Base-by-base conservation (phyloP, 1,140 invertebrate species). In the Ericerus pela region DNA sequence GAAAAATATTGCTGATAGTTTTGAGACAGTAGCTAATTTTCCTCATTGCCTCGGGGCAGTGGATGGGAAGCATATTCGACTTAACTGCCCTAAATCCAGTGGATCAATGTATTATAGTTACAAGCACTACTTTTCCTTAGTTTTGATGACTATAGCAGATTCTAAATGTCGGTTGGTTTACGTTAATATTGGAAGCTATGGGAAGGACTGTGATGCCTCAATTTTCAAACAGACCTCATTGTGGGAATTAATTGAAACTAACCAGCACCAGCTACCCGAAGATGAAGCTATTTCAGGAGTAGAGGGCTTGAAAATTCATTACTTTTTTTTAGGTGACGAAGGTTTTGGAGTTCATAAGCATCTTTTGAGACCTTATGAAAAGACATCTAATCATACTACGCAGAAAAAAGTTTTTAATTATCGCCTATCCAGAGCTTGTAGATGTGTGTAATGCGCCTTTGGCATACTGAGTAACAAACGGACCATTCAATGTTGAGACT, bases 131-230 rank as follows among this genome's bases (percentile, higher is more conserved):
- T 71, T 64, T 47, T 69, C 66, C 53, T 63, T 73, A 20, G 67
- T 73, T 29, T 58, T 75, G 38, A 58, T 73, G 41, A 72, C 67
- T 22, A 53, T 73, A 36, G 66, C 68, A 18, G 69, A 73, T 62
- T 64, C 63, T 27, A 55, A 71, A 47, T 73, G 69, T 57, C 60
- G 62, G 41, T 73, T 74, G 63, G 55, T 65, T 6, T 64, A 66
- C 58, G 63, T 70, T 33, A 68, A 72, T 61, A 62, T 73, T 16
- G 68, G 72, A 26, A 52, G 54, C n/a, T 61, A 67, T 56, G 72
- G 72, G 4, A 55, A 66, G 52, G 59, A 66, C 51, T 64, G 65
- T 59, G 69, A 72, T 62, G 61, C 61, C 28, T 57, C 62, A 16
- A 58, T 63, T 29, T 68, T 68, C 51, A 56, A 62, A 14, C 53